Base-by-base conservation (phyloP, 2,797 vertebrate species). In the Hyperoplus lanceolatus region DNA sequence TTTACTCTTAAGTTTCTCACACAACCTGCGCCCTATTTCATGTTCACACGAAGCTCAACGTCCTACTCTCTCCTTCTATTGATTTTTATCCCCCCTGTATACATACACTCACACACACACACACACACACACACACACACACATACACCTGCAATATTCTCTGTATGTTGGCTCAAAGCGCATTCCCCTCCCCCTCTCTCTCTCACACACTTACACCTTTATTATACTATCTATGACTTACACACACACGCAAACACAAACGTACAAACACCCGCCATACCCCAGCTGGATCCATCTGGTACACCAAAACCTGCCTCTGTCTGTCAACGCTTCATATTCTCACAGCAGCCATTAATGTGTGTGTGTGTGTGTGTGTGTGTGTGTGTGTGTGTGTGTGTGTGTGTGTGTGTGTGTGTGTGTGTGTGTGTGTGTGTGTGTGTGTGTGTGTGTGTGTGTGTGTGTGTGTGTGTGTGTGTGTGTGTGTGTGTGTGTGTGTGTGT, bases 341-440 rank as follows among this genome's bases (percentile, higher is more conserved):
- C 66, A 58, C 59, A 50, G 64, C 55, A 56, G 77, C 38, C 18
- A 38, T 64, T 73, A 73, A 56, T 38, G 42, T n/a, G 45, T 41
- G 39, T 53, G n/a, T 39, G 38, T 51, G 12, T 56, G 50, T 41
- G 41, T 65, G 10, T 53, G 38, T n/a, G 4, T 53, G 43, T 48
- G 61, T 54, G 55, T 46, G 41, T 54, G 39, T 46, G 21, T 53
- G 57, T 48, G 10, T 69, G 43, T 43, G 53, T 68, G 46, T 48
- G 46, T n/a, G 45, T 39, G 15, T 63, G 3, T 53, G 43, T 43
- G 10, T 49, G 3, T 61, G 1, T 41, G 18, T 12, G 6, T 38
- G 58, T 73, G 79, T 43, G 48, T 69, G 74, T 72, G 63, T 68
- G 10, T 8, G 11, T 16, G 45, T 64, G 82, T 77, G 77, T 73